Conservation (phyloP, 2,888 invertebrate species). For the Geotrupes spiniger region DNA sequence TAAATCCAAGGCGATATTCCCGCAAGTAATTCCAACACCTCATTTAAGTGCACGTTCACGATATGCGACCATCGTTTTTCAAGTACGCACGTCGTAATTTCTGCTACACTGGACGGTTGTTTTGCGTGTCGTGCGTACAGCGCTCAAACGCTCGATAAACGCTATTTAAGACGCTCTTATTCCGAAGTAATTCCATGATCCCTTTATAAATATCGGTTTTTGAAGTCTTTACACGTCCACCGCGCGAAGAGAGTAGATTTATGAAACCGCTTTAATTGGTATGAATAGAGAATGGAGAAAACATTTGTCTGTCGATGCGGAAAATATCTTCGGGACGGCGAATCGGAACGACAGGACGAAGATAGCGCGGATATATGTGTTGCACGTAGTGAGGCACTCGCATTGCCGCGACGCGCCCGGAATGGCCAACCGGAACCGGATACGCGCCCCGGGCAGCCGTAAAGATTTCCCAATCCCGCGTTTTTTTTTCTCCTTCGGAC, state of each 20-base stretch:
- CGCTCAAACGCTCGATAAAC: neutral
- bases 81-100: neutral
- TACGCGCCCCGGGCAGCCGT: conserved; percentile 31
- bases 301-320: neutral
- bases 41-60: neutral
- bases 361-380: conserved; percentile 34
- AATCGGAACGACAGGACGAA: conserved; percentile 29
- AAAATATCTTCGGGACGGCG: neutral
- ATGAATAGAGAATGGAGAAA: neutral
- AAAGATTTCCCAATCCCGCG: conserved; percentile 35
- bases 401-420: conserved; percentile 35
- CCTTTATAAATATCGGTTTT: neutral
- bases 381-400: conserved; percentile 35
- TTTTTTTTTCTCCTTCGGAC: conserved; percentile 25
- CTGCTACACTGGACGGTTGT: neutral
- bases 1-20: neutral
- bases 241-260: neutral
- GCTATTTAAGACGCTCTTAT: neutral
- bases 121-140: neutral
- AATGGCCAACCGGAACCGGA: conserved; percentile 36
- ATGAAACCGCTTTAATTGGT: no score
- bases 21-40: neutral
- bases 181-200: no score
- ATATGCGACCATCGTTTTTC: neutral
- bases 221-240: neutral